Percentiles rank a stretch among this genome's conserved stretches.
Conservation (phyloP, 1,140 invertebrate species). For the Drosophila ambigua region DNA sequence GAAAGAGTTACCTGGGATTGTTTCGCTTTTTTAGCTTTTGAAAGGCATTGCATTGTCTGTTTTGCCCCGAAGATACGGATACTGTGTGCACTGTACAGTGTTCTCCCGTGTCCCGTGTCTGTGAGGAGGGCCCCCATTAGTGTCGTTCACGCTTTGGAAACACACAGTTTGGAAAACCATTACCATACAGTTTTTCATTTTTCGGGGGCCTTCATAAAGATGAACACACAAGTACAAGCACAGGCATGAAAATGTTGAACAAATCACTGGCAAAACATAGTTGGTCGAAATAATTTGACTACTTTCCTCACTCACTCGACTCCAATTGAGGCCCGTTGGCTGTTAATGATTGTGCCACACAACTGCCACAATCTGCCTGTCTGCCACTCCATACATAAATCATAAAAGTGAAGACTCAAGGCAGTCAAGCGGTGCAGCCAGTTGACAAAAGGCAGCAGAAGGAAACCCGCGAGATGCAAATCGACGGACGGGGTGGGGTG, state of each 20-base stretch:
- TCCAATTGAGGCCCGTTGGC: constrained; percentile 35
- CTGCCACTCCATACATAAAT: constrained; percentile 55
- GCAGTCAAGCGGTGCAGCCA: constrained; percentile 47
- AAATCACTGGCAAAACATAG: constrained; percentile 49
- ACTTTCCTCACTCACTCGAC: constrained; percentile 35
- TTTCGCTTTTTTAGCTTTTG: constrained; percentile 40
- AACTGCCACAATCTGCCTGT: constrained; percentile 7
- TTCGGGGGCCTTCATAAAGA: constrained; percentile 51
- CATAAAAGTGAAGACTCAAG: constrained; percentile 65
- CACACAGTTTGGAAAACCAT: constrained; percentile 38
- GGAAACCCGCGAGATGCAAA: constrained; percentile 72
- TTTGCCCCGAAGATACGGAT: constrained; percentile 36
- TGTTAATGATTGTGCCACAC: constrained; percentile 62
- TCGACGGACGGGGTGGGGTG: constrained; percentile 31
- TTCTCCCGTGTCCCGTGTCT: constrained; percentile 4
- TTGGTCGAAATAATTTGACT: constrained; percentile 48
- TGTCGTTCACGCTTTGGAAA: constrained; percentile 55
- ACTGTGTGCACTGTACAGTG: background rate
- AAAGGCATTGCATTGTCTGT: constrained; percentile 68
- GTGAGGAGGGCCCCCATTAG: constrained; percentile 41
- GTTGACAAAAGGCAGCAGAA: constrained; percentile 61
- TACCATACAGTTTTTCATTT: constrained; percentile 31
- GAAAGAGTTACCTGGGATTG: constrained; percentile 14
- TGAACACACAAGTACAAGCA: constrained; percentile 17
- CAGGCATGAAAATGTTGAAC: constrained; percentile 40